A percentile compares a stretch with the other conserved stretches of the same genome.
phyloP scores from a whole-genome alignment of 2,113 vertebrate genomes.

The Corvus moneduloides region DNA sequence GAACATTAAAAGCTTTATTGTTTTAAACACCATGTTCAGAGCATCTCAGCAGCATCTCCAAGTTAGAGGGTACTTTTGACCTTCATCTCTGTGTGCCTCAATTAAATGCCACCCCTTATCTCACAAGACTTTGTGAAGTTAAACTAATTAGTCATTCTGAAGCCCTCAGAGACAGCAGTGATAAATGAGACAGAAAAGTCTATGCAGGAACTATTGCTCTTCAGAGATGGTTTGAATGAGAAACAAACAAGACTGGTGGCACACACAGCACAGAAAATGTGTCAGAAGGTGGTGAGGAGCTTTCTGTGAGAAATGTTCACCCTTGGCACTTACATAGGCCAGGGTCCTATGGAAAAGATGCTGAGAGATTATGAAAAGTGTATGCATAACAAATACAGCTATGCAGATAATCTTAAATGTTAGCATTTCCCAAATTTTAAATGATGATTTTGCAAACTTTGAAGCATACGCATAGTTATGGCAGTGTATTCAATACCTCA shows the following conservation, averaged over 20 bases:
- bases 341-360: not conserved
- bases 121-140: constrained; percentile 17
- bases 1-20: not conserved
- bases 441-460: not conserved
- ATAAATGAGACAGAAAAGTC: constrained; percentile 49
- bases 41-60: not conserved
- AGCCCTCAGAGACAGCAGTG: constrained; percentile 27
- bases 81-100: constrained; percentile 12
- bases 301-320: not conserved
- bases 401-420: not conserved
- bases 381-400: not conserved
- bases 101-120: constrained; percentile 35
- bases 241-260: not conserved
- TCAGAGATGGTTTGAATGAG: not conserved
- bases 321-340: not conserved
- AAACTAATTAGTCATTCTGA: constrained; percentile 58
- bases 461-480: not conserved
- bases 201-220: not conserved
- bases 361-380: not conserved
- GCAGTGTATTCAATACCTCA: not conserved
- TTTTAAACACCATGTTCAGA: not conserved
- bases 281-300: not conserved
- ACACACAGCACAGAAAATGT: not conserved
- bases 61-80: constrained; percentile 2
- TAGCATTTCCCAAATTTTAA: not conserved